Evolutionary conservation across 2,113 vertebrate species (phyloP).

Genomic region (Neofelis nebulosa): DNA sequence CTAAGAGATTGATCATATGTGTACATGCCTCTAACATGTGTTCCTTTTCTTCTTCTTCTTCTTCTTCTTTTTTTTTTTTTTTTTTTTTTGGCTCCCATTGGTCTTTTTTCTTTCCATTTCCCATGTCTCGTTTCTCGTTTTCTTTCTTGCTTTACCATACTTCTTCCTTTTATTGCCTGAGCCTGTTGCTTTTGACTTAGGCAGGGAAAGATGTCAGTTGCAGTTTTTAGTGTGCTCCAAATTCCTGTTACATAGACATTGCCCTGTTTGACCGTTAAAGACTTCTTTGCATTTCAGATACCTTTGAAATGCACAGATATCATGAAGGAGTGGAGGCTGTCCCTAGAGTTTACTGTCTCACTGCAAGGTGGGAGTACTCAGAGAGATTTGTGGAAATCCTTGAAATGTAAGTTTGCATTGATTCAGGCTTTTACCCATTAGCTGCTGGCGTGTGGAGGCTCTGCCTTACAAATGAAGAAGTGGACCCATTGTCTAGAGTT

Average conservation of each 20-base stretch:
- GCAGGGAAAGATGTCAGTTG: background rate
- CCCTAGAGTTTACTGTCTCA: background rate
- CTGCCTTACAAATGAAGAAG: background rate
- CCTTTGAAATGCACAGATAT: background rate
- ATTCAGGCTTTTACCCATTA: background rate
- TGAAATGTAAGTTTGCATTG: slow-evolving; percentile 5
- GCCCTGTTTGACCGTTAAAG: background rate
- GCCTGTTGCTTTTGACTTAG: background rate
- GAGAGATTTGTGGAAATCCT: background rate
- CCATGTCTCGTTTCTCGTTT: background rate
- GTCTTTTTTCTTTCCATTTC: background rate
- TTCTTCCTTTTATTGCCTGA: background rate
- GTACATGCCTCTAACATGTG: background rate
- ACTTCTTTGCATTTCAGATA: background rate
- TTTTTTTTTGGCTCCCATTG: background rate
- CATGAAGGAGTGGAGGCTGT: background rate
- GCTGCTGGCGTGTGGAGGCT: background rate
- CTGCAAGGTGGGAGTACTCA: background rate
- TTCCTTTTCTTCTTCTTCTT: background rate
- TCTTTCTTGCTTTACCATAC: background rate
- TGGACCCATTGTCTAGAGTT: background rate
- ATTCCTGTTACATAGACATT: background rate
- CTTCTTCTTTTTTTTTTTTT: background rate
- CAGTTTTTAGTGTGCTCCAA: background rate
- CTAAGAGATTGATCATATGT: background rate